Evolutionary conservation across 2,113 vertebrate genomes (phyloP).

Genomic region (Myrmophylax atrothorax): DNA sequence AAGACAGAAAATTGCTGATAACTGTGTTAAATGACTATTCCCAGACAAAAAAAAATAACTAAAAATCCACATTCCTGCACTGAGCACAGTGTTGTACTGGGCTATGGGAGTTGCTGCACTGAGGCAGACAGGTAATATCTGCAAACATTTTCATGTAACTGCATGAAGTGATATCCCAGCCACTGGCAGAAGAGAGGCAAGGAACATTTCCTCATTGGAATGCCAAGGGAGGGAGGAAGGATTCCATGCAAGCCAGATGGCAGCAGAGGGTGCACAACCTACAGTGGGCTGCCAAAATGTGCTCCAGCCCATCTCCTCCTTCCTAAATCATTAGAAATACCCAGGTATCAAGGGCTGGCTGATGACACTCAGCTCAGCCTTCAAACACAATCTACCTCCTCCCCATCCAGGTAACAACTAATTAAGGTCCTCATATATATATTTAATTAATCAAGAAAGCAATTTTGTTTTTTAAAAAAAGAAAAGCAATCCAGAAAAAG

Average conservation of each 20-base stretch:
- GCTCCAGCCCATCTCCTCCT: background rate
- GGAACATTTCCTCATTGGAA: background rate
- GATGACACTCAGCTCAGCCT: background rate
- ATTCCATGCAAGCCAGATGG: background rate
- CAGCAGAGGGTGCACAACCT: slow-evolving; percentile 40
- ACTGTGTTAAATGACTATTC: background rate
- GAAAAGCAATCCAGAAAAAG: background rate
- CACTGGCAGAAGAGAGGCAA: background rate
- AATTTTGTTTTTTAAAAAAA: background rate
- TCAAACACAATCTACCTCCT: background rate
- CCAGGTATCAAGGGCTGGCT: background rate
- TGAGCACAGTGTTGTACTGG: background rate
- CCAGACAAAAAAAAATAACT: background rate
- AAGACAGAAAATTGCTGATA: background rate
- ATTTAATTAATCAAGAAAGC: background rate
- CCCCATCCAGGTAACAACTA: background rate
- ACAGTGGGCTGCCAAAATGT: background rate
- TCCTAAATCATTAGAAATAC: background rate
- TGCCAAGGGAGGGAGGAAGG: slow-evolving; percentile 3
- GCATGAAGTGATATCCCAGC: background rate
- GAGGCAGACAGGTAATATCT: background rate
- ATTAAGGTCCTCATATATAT: background rate
- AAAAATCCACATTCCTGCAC: background rate
- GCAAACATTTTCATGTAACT: background rate
- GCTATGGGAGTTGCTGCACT: background rate